Evolutionary conservation across 1,140 invertebrate species (phyloP).

Genomic region (Ctenoplectra terminalis): DNA sequence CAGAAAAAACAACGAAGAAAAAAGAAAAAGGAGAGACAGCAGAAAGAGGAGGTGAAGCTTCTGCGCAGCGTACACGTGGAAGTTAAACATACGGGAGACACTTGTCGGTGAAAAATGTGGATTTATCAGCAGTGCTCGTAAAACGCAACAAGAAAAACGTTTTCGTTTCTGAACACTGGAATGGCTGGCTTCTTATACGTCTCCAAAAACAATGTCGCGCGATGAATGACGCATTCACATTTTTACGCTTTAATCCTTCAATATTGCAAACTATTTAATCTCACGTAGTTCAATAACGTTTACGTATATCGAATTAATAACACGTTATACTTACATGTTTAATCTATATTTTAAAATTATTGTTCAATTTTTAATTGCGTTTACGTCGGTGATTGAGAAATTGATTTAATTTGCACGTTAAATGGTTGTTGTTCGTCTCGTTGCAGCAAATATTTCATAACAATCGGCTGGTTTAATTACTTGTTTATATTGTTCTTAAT

Average conservation of each 20-base stretch:
- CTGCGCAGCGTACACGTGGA: slow-evolving; percentile 15
- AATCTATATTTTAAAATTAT: background rate
- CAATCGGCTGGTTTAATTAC: too few species aligned
- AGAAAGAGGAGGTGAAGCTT: slow-evolving; percentile 33
- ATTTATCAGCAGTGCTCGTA: slow-evolving; percentile 25
- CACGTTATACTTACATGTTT: background rate
- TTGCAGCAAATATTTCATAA: too few species aligned
- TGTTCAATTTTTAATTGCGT: too few species aligned
- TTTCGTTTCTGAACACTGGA: slow-evolving; percentile 3
- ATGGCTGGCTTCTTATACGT: background rate
- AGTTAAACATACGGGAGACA: slow-evolving; percentile 21
- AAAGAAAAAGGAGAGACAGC: background rate
- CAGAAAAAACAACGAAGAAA: background rate
- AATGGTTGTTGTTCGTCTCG: too few species aligned
- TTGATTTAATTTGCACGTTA: too few species aligned
- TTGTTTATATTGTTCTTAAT: too few species aligned
- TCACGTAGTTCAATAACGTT: too few species aligned
- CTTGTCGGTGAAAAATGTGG: slow-evolving; percentile 43
- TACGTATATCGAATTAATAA: too few species aligned
- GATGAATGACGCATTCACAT: background rate
- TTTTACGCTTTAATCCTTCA: too few species aligned
- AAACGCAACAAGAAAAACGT: slow-evolving; percentile 19
- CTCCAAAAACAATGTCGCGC: background rate
- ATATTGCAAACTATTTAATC: too few species aligned
- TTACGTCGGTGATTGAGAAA: too few species aligned